Percentiles rank a stretch among this genome's conserved stretches.
Evolutionary conservation across 2,888 invertebrate species (phyloP).

Genomic region (Apodemia duryi): DNA sequence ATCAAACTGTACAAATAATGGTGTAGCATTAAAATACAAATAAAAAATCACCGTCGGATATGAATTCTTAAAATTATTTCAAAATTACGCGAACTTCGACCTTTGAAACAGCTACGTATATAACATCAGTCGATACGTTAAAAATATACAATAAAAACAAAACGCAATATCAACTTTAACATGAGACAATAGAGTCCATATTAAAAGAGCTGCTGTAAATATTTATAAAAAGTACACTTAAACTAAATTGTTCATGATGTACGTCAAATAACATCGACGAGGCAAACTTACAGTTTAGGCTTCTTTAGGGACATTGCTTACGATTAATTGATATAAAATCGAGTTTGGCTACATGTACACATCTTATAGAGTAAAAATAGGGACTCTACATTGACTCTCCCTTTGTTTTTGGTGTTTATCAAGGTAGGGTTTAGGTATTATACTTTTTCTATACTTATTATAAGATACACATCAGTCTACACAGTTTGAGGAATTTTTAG

Average conservation of each 20-base stretch:
- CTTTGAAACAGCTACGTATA: background rate
- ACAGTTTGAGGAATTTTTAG: background rate
- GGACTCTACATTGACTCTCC: slow-evolving; percentile 4
- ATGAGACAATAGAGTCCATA: slow-evolving; percentile 5
- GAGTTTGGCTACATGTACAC: slow-evolving; percentile 6
- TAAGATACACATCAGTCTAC: background rate
- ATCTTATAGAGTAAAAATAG: slow-evolving; percentile 8
- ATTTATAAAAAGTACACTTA: slow-evolving; percentile 31
- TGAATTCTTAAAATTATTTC: background rate
- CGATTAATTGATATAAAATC: background rate
- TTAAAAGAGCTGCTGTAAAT: slow-evolving; percentile 5
- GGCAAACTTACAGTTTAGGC: slow-evolving; percentile 9
- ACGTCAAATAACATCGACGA: slow-evolving; percentile 9
- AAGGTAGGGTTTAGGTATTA: background rate
- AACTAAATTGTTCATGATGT: slow-evolving; percentile 38
- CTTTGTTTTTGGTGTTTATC: slow-evolving; percentile 6
- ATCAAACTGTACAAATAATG: no score
- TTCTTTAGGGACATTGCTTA: slow-evolving; percentile 2
- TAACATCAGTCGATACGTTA: slow-evolving; percentile 9
- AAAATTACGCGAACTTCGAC: background rate
- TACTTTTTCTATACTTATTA: background rate
- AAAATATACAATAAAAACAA: slow-evolving; percentile 10
- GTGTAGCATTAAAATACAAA: background rate
- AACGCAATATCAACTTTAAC: slow-evolving; percentile 8
- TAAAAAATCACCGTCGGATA: background rate